A percentile compares a stretch with the other conserved stretches of the same genome.
Evolutionary conservation across 30 jellyfish, hydroid and myxozoan genomes (phyloP).

Genomic region (Turritopsis rubra): DNA sequence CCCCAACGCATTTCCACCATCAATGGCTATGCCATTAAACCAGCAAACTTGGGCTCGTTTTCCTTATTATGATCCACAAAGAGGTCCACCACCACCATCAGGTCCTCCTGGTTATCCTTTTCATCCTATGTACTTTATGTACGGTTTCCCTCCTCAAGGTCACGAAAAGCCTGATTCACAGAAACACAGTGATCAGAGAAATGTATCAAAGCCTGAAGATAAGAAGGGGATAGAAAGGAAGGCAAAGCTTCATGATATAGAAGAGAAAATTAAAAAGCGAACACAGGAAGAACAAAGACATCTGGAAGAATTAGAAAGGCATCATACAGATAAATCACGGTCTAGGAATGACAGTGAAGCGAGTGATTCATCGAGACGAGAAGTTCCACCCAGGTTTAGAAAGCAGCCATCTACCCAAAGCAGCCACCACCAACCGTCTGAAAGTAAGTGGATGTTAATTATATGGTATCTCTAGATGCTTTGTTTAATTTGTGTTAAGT

Average conservation of each 20-base stretch:
- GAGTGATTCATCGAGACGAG: conserved; percentile 70
- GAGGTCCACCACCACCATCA: conserved; percentile 14
- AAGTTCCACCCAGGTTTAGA: conserved; percentile 75
- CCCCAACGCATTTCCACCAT: background rate
- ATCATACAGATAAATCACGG: conserved; percentile 3
- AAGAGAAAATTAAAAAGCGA: conserved; percentile 57
- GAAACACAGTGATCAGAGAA: conserved; percentile 7
- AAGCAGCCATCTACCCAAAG: conserved; percentile 29
- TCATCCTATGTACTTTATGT: conserved; percentile 15
- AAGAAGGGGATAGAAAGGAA: conserved; percentile 6
- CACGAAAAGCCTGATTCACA: background rate
- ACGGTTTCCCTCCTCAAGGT: background rate
- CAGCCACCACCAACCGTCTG: background rate
- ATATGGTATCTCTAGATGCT: too few species aligned
- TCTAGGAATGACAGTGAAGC: conserved; percentile 70
- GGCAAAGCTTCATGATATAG: conserved; percentile 51
- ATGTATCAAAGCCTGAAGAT: conserved; percentile 13
- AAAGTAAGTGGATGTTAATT: background rate
- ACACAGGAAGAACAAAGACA: conserved; percentile 27
- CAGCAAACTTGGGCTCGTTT: conserved; percentile 22
- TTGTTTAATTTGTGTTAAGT: too few species aligned
- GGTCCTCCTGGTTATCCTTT: conserved; percentile 7
- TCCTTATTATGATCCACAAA: conserved; percentile 25
- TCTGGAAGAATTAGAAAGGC: conserved; percentile 1
- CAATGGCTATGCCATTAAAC: conserved; percentile 14